Evolutionary conservation across 1,140 invertebrate species (phyloP).

Genomic region (Pogonus chalceus): DNA sequence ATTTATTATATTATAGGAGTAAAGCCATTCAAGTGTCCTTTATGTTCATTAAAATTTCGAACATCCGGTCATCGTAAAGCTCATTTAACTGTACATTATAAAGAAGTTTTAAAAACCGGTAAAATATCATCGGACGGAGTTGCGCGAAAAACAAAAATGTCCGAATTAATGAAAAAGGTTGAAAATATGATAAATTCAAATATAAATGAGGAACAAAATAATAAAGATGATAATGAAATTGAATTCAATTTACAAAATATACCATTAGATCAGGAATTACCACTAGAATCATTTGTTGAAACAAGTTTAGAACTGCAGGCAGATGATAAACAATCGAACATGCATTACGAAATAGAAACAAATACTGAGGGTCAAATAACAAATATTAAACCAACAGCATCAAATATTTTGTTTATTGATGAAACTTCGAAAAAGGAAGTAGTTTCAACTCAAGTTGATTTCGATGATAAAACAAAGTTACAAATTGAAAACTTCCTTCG

Average conservation of each 20-base stretch:
- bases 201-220: neutral
- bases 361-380: neutral
- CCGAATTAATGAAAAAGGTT: neutral
- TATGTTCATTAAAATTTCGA: slow-evolving; percentile 53
- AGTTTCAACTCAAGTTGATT: neutral
- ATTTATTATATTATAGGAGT: slow-evolving; percentile 37
- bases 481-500: neutral
- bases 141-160: neutral
- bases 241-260: no score
- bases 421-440: neutral
- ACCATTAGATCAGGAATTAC: no score
- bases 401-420: neutral
- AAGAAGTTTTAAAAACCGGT: neutral
- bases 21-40: slow-evolving; percentile 55
- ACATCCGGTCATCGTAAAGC: slow-evolving; percentile 58
- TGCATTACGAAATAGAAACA: neutral
- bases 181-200: neutral
- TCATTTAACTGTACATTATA: slow-evolving; percentile 32
- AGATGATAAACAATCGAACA: neutral
- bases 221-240: neutral
- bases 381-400: neutral
- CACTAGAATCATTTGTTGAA: no score
- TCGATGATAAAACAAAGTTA: neutral
- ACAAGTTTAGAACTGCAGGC: no score
- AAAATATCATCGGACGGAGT: neutral